phyloP scores from a whole-genome alignment of 2,113 vertebrate species.

The Mola mola region DNA sequence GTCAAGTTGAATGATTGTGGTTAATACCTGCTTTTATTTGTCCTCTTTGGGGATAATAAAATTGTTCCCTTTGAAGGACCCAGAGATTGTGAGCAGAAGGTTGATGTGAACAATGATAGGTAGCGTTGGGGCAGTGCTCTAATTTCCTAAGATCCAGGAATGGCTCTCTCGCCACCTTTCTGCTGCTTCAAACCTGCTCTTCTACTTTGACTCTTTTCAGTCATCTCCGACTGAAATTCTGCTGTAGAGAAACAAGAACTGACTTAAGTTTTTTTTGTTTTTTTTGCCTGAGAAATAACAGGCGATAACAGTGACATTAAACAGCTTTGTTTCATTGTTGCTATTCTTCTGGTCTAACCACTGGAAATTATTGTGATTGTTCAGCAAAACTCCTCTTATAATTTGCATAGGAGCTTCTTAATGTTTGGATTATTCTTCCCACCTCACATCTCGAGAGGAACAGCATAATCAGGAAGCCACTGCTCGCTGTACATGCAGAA shows the following conservation, averaged over 20 bases:
- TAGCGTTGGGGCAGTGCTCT: constrained; percentile 7
- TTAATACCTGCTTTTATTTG: constrained; percentile 14
- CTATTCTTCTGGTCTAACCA: constrained; percentile 3
- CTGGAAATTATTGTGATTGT: not conserved
- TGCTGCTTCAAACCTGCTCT: constrained; percentile 6
- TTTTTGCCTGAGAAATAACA: not conserved
- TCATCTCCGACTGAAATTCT: not conserved
- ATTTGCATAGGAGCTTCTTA: constrained; percentile 35
- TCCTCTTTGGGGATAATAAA: constrained; percentile 18
- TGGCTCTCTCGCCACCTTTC: not conserved
- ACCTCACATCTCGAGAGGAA: constrained; percentile 43
- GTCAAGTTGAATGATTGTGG: constrained; percentile 1
- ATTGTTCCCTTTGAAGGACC: constrained; percentile 7
- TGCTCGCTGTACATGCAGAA: not conserved
- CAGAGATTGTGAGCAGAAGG: constrained; percentile 14
- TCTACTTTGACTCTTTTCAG: not conserved
- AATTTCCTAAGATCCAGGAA: constrained; percentile 20
- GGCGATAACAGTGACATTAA: constrained; percentile 6
- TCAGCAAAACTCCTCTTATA: constrained; percentile 16
- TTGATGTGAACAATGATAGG: constrained; percentile 20
- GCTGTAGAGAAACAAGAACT: not conserved
- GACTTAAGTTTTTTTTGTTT: not conserved
- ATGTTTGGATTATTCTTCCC: constrained; percentile 49
- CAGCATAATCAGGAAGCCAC: constrained; percentile 36
- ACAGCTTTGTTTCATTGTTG: not conserved